These are phyloP conservation scores for Mus spicilegus DNA, from an alignment of 2,113 vertebrate genomes.

Conservation along the genomic window DNA sequence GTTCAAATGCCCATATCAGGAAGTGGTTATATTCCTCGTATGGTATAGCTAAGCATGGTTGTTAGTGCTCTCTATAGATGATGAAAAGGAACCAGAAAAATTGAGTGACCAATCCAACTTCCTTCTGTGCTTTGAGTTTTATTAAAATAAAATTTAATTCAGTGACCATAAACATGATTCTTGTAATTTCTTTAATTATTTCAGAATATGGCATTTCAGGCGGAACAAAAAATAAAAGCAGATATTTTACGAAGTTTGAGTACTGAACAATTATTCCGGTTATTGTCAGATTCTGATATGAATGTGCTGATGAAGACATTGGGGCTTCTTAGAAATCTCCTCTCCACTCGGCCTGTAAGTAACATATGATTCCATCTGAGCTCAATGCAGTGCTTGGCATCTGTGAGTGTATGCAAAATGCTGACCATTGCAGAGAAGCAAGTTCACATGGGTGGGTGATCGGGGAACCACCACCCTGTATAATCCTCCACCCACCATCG, in stretches of 20 bases:
- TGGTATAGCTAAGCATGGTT: not conserved
- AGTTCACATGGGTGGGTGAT: not conserved
- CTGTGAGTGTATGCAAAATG: not conserved
- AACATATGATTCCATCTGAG: slow-evolving; percentile 54
- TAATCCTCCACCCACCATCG: not conserved
- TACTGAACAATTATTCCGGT: slow-evolving; percentile 97
- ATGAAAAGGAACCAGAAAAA: slow-evolving; percentile 39
- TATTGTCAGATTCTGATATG: slow-evolving; percentile 97
- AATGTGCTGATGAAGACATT: slow-evolving; percentile 99
- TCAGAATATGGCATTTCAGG: slow-evolving; percentile 99
- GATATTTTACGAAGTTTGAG: slow-evolving; percentile 97
- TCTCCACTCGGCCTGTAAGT: slow-evolving; percentile 97
- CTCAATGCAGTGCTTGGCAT: not conserved
- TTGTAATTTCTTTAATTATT: slow-evolving; percentile 79
- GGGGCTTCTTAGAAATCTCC: slow-evolving; percentile 96
- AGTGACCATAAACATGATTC: slow-evolving; percentile 63
- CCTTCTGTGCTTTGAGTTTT: slow-evolving; percentile 51
- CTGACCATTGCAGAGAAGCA: not conserved
- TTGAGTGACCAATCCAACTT: slow-evolving; percentile 16
- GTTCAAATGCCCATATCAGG: not conserved
- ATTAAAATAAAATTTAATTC: slow-evolving; percentile 59
- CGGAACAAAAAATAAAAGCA: slow-evolving; percentile 98
- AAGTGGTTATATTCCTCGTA: not conserved
- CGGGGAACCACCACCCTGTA: not conserved
- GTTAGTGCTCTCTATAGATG: not conserved